Conservation (phyloP, 2,797 vertebrate species). For the Microchirus variegatus region DNA sequence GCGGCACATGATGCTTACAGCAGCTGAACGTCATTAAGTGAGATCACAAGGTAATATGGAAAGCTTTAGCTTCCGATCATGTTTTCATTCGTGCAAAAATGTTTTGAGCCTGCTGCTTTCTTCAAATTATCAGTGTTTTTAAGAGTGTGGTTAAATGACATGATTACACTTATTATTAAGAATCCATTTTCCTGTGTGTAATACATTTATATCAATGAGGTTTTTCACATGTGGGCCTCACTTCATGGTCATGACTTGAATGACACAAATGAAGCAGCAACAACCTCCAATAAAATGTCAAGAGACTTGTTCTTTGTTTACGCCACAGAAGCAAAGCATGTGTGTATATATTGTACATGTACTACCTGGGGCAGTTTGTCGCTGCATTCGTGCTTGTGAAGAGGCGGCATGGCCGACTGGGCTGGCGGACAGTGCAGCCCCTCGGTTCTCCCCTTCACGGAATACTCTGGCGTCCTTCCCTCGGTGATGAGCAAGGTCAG, state of each 20-base stretch:
- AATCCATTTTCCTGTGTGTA: not conserved
- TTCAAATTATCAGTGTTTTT: too few species aligned
- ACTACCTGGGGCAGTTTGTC: slow-evolving; percentile 95
- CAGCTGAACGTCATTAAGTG: not conserved
- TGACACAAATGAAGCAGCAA: slow-evolving; percentile 5
- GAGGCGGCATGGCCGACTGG: slow-evolving; percentile 88
- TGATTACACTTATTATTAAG: not conserved
- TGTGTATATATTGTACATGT: not conserved
- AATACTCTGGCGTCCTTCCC: slow-evolving; percentile 95
- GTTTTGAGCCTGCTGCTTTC: not conserved
- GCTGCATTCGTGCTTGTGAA: slow-evolving; percentile 93
- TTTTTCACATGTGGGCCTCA: not conserved
- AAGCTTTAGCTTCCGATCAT: not conserved
- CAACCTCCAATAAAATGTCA: not conserved
- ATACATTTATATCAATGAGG: not conserved
- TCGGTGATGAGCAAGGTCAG: slow-evolving; percentile 96
- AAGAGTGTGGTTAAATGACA: too few species aligned
- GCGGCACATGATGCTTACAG: not conserved
- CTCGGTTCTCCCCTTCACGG: slow-evolving; percentile 95
- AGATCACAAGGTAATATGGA: not conserved
- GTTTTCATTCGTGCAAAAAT: not conserved
- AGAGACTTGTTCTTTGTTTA: not conserved
- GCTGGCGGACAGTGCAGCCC: slow-evolving; percentile 96
- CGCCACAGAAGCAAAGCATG: not conserved
- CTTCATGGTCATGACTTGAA: not conserved